Evolutionary conservation across 2,888 invertebrate species (phyloP), one percentile per base, ranked within the genome.

Genomic region (Andrena bicolor): DNA sequence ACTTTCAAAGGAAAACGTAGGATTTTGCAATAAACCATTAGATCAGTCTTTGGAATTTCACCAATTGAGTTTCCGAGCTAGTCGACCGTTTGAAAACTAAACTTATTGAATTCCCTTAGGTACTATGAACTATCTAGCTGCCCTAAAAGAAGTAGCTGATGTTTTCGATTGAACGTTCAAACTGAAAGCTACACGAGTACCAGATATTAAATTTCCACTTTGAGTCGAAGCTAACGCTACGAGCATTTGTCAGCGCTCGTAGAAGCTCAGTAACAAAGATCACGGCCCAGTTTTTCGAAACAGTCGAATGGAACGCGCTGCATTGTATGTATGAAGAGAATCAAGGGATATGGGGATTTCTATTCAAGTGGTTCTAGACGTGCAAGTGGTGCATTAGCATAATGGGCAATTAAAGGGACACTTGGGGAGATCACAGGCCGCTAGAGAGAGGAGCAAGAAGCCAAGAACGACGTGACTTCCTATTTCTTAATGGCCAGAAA

Each of bases 401-500:
- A 61, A 77, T 65, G 70, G 23, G 26, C 32, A 60, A 80, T 80
- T 77, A 65, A 49, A 30, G 58, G 30, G 26, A 2, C 64, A 60
- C 64, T 60, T 32, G 49, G 23, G 5, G n/a, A 30, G 23, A 41
- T 28, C n/a, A 60, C 28, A 30, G 26, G 1, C 7, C 0, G 32
- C 0, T 3, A 23, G 41, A 53, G 35, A 4, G 10, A 10, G 13
- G 30, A 48, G n/a, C 32, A 20, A 23, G 16, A 28, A 58, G n/a
- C n/a, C 13, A 35, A 26, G 3, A 49, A 63, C 56, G 68, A 35
- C 10, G 26, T 20, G 61, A 48, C 58, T 70, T 60, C n/a, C 61
- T 41, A 70, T 79, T 65, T 41, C 58, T 65, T 76, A 75, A 76
- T 76, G 77, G 64, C 56, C 13, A 35, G 28, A 53, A 63, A 53